Conservation (phyloP, 2,797 vertebrate species). For the Poecile montanus region DNA sequence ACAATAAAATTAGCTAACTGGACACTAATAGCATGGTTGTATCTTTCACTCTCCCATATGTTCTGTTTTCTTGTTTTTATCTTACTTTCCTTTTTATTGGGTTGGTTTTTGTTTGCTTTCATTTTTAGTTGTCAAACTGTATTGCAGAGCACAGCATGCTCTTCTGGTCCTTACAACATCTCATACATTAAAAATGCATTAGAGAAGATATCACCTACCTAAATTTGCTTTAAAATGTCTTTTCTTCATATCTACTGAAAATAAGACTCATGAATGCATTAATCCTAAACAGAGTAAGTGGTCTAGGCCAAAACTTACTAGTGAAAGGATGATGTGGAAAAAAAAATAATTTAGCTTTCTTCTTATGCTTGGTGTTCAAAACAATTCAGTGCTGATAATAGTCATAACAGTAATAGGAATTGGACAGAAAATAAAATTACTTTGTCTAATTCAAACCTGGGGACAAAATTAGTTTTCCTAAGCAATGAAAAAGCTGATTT, state of each 20-base stretch:
- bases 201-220: neutral
- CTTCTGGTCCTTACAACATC: neutral
- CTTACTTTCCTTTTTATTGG: neutral
- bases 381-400: neutral
- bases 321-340: neutral
- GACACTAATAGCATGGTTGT: neutral
- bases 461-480: constrained; percentile 14
- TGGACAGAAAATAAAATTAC: neutral
- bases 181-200: constrained; percentile 38
- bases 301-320: neutral
- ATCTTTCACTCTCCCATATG: neutral
- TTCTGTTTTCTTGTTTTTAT: neutral
- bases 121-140: neutral
- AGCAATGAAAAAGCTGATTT: constrained; percentile 8
- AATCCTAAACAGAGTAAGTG: neutral
- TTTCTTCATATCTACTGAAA: constrained; percentile 9
- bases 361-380: neutral
- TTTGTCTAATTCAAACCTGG: neutral
- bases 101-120: neutral
- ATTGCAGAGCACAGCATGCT: neutral
- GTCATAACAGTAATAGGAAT: neutral
- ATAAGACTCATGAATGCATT: constrained; percentile 2
- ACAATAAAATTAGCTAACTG: constrained; percentile 6
- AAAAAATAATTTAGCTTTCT: neutral
- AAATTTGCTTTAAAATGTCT: neutral